Conservation (phyloP, 2,113 vertebrate species). For the Cygnus atratus region DNA sequence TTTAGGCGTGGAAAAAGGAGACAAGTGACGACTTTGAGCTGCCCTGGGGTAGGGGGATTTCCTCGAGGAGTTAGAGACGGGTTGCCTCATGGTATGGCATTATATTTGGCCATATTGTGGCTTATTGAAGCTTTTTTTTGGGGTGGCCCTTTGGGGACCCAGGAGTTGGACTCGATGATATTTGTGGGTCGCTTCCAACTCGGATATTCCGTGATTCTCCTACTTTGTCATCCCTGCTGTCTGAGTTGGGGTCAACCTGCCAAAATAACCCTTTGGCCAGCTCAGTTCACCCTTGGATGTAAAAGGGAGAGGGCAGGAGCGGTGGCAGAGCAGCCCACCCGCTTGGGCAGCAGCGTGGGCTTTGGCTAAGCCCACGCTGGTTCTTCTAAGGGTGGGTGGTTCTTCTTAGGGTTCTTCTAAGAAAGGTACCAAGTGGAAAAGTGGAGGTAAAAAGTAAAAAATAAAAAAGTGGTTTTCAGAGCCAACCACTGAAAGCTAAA, state of each 20-base stretch:
- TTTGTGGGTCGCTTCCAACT: too few relatives aligned
- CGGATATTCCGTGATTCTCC: too few relatives aligned
- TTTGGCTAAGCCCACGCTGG: too few relatives aligned
- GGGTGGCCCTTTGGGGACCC: too few relatives aligned
- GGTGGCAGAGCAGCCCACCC: not conserved
- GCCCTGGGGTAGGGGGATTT: not conserved
- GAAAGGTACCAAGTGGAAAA: not conserved
- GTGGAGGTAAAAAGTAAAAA: not conserved
- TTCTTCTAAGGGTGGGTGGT: too few relatives aligned
- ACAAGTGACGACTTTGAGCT: not conserved
- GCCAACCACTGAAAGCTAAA: not conserved
- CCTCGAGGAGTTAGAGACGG: not conserved
- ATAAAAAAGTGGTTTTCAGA: not conserved
- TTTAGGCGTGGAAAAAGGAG: not conserved
- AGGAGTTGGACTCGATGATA: too few relatives aligned
- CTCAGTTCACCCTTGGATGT: not conserved
- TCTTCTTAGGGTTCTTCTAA: not conserved
- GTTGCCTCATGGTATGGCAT: not conserved
- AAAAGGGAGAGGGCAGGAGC: not conserved
- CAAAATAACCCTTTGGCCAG: not conserved
- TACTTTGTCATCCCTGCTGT: not conserved
- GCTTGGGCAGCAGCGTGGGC: not conserved
- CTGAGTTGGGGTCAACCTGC: not conserved
- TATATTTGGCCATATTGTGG: not conserved
- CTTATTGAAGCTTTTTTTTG: not conserved